A percentile compares a stretch with the other conserved stretches of the same genome.
phyloP scores from a whole-genome alignment of 2,797 vertebrate species.

The Acestrorhynchus altus region DNA sequence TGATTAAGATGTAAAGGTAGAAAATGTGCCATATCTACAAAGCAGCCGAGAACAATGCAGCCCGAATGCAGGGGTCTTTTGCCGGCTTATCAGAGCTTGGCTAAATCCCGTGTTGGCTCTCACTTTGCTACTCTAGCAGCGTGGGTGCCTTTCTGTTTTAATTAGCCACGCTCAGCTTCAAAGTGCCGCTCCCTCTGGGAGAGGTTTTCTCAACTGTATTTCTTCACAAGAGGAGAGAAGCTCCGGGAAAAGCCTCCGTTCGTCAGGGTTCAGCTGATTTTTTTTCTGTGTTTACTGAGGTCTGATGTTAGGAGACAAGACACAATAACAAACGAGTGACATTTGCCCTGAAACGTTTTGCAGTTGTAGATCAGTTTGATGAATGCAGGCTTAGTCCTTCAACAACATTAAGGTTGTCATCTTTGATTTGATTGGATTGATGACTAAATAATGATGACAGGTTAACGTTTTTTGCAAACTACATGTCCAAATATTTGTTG shows the following conservation, averaged over 20 bases:
- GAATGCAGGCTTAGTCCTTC: neutral
- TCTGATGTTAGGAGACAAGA: neutral
- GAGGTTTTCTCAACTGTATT: constrained; percentile 11
- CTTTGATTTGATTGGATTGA: no score
- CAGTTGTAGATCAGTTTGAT: neutral
- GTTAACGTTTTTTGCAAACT: no score
- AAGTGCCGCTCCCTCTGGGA: constrained; percentile 44
- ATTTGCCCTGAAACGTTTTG: neutral
- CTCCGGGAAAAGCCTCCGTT: neutral
- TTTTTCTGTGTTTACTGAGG: neutral
- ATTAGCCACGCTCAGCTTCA: constrained; percentile 48
- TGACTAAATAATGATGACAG: no score
- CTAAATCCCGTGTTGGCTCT: constrained; percentile 31
- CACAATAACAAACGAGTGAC: neutral
- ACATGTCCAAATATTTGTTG: no score
- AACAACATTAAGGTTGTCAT: no score
- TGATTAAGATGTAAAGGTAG: constrained; percentile 28
- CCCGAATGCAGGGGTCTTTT: constrained; percentile 22
- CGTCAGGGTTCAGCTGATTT: constrained; percentile 1
- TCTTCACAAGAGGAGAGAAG: neutral
- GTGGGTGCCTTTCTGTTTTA: constrained; percentile 32
- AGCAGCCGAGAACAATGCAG: constrained; percentile 27
- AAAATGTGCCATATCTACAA: constrained; percentile 42
- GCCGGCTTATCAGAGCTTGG: constrained; percentile 44
- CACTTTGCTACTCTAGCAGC: constrained; percentile 29